phyloP scores from a whole-genome alignment of 2,888 invertebrate species.

The Tridacna crocea region DNA sequence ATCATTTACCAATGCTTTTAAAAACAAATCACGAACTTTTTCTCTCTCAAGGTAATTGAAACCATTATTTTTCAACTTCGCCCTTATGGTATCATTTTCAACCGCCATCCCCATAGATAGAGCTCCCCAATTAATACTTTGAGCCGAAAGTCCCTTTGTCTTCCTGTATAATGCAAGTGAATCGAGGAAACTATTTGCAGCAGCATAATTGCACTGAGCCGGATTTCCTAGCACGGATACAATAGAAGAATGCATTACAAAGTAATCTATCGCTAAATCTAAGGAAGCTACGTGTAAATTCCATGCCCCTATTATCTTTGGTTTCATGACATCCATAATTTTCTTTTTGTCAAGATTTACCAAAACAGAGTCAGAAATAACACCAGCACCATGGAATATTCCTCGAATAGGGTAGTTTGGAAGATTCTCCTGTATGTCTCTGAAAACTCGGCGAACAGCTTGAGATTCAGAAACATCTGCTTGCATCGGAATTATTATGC shows the following conservation, averaged over 20 bases:
- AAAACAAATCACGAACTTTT: conserved; percentile 42
- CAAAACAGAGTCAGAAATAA: conserved; percentile 47
- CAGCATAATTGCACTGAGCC: conserved; percentile 70
- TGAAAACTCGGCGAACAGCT: conserved; percentile 49
- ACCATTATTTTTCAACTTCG: conserved; percentile 29
- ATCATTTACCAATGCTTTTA: conserved; percentile 56
- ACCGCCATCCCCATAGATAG: conserved; percentile 61
- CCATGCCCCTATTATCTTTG: conserved; percentile 64
- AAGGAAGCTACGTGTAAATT: conserved; percentile 65
- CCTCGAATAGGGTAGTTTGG: conserved; percentile 49
- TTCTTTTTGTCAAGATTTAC: conserved; percentile 46
- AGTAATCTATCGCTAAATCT: conserved; percentile 60
- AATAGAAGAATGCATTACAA: conserved; percentile 70
- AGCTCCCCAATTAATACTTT: conserved; percentile 73
- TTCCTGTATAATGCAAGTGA: conserved; percentile 60
- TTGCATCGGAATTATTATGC: conserved; percentile 53
- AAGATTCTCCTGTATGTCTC: conserved; percentile 31
- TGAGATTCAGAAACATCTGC: conserved; percentile 61
- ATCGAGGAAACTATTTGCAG: conserved; percentile 69
- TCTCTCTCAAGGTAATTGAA: conserved; percentile 5
- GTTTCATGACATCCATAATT: conserved; percentile 31
- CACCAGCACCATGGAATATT: conserved; percentile 64
- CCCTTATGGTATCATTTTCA: background rate
- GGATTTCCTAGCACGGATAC: conserved; percentile 64
- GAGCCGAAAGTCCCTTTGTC: conserved; percentile 48